These are phyloP conservation scores for Siphamia tubifer DNA, from an alignment of 2,113 vertebrate genomes.

Conservation along the genomic window DNA sequence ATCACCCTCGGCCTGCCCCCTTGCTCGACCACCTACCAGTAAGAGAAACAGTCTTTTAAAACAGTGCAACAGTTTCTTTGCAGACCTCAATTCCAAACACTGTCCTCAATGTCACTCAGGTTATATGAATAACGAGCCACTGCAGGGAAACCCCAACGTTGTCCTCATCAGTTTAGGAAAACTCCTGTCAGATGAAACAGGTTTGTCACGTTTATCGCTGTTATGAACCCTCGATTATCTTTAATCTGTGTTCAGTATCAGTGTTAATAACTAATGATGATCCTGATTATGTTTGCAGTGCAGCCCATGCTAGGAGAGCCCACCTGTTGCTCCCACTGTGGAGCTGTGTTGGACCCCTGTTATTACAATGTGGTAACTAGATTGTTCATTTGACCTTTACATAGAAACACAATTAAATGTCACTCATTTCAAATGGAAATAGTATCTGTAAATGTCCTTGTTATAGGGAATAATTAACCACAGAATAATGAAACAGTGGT, in stretches of 20 bases:
- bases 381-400: background rate
- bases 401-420: background rate
- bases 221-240: background rate
- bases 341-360: conserved; percentile 58
- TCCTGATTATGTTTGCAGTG: conserved; percentile 47
- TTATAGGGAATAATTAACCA: background rate
- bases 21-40: background rate
- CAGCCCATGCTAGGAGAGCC: conserved; percentile 38
- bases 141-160: conserved; percentile 77
- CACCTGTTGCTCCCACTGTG: conserved; percentile 58
- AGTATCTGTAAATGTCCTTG: background rate
- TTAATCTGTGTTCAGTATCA: background rate
- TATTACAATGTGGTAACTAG: conserved; percentile 64
- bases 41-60: conserved; percentile 11
- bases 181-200: conserved; percentile 63
- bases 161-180: conserved; percentile 74
- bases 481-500: background rate
- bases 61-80: too few relatives aligned
- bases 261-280: background rate
- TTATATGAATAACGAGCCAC: conserved; percentile 31
- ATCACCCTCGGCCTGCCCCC: background rate
- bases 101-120: conserved; percentile 2
- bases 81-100: too few relatives aligned
- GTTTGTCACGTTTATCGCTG: conserved; percentile 43
- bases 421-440: background rate